A percentile compares a stretch with the other conserved stretches of the same genome.
phyloP scores from a whole-genome alignment of 2,888 invertebrate species.

The Drosophila nr. fundita region DNA sequence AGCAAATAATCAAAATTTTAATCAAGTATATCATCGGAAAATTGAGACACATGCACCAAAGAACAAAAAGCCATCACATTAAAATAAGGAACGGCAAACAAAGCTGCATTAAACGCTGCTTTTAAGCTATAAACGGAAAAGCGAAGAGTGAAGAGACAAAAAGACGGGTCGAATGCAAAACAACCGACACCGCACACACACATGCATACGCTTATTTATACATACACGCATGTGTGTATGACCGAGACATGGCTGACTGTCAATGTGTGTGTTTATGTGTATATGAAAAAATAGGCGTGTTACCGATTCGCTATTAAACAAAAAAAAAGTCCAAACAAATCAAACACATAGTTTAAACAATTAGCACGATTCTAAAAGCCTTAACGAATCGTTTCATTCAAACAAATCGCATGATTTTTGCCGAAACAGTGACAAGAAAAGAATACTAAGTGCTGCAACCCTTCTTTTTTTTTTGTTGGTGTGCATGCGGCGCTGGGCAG shows the following conservation, averaged over 20 bases:
- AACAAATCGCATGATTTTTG: conserved; percentile 29
- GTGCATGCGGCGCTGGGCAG: conserved; percentile 51
- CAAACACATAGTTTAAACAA: conserved; percentile 57
- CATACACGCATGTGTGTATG: conserved; percentile 36
- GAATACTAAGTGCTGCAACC: conserved; percentile 48
- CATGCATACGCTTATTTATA: conserved; percentile 39
- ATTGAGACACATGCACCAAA: conserved; percentile 19
- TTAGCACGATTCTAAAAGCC: conserved; percentile 45
- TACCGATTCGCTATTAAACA: conserved; percentile 56
- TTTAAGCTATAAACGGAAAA: conserved; percentile 37
- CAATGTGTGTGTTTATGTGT: conserved; percentile 41
- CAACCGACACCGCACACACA: conserved; percentile 51
- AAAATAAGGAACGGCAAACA: conserved; percentile 45
- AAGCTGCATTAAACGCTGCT: conserved; percentile 41
- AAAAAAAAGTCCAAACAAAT: conserved; percentile 48
- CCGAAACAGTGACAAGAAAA: conserved; percentile 12
- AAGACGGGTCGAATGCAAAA: conserved; percentile 67
- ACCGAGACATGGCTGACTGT: conserved; percentile 70
- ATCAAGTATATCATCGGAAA: conserved; percentile 46
- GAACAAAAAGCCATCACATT: conserved; percentile 38
- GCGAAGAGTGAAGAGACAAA: conserved; percentile 52
- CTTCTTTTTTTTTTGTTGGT: conserved; percentile 41
- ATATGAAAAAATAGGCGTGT: conserved; percentile 76
- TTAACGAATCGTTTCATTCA: conserved; percentile 19
- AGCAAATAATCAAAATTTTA: conserved; percentile 52